These are phyloP conservation scores for Athalia circularis DNA, from an alignment of 2,888 invertebrate species.

Conservation along the genomic window DNA sequence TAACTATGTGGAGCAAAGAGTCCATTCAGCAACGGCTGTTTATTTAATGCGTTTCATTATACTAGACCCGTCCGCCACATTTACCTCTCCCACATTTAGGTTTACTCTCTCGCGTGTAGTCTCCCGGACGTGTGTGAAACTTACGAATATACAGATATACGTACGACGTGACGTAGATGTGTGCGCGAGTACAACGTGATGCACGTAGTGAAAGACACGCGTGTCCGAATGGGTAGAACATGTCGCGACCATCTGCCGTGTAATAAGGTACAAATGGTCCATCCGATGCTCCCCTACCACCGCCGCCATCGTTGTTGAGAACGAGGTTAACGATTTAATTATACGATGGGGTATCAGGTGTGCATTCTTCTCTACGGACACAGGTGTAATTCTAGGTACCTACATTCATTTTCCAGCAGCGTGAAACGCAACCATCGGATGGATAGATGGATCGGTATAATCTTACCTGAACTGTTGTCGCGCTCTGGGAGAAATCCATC, in stretches of 20 bases:
- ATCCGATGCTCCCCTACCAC: background rate
- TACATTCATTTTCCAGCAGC: background rate
- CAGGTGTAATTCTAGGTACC: background rate
- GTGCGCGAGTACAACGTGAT: background rate
- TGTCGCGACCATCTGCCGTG: slow-evolving; percentile 40
- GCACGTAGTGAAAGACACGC: background rate
- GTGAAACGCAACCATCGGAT: background rate
- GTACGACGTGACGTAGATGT: background rate
- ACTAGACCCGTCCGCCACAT: slow-evolving; percentile 21
- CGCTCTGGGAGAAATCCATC: too few species aligned
- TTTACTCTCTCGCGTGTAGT: too few species aligned
- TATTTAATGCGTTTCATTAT: slow-evolving; percentile 37
- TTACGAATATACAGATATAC: background rate
- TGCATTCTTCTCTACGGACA: background rate
- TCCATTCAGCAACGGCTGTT: slow-evolving; percentile 41
- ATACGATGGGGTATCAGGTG: slow-evolving; percentile 26
- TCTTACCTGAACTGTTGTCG: too few species aligned
- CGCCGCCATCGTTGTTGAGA: background rate
- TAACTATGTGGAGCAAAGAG: slow-evolving; percentile 28
- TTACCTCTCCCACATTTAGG: too few species aligned
- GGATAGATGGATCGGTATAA: too few species aligned
- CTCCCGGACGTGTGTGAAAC: background rate
- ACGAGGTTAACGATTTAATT: slow-evolving; percentile 38
- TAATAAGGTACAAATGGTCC: slow-evolving; percentile 40
- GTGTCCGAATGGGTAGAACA: slow-evolving; percentile 6